Evolutionary conservation across 2,113 vertebrate species (phyloP).

Genomic region (Tylochromis polylepis): DNA sequence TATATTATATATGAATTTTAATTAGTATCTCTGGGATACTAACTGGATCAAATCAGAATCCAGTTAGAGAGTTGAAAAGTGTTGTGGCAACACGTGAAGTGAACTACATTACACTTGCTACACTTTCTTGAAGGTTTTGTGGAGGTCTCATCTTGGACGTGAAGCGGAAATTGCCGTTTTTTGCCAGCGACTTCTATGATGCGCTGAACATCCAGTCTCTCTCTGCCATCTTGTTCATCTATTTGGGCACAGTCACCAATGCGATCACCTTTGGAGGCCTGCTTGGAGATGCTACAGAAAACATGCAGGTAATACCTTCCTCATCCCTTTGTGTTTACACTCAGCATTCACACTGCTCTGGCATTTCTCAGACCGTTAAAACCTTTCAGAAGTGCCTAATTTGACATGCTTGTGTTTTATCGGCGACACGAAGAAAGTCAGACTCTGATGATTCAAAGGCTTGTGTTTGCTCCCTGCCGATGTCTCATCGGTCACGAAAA

Average conservation of each 20-base stretch:
- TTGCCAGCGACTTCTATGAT: conserved; percentile 93
- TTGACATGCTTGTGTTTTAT: not conserved
- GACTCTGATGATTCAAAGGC: not conserved
- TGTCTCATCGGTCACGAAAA: not conserved
- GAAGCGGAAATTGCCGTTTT: conserved; percentile 93
- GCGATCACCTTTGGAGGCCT: conserved; percentile 97
- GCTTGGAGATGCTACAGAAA: conserved; percentile 94
- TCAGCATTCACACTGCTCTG: not conserved
- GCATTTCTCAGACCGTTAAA: not conserved
- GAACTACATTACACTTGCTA: not conserved
- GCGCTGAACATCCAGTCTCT: conserved; percentile 93
- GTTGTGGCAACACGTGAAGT: fast-evolving
- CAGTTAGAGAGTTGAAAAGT: too few relatives aligned
- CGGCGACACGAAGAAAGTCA: not conserved
- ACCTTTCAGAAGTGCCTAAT: not conserved
- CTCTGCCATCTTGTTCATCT: conserved; percentile 95
- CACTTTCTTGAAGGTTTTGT: conserved; percentile 80
- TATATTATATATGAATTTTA: too few relatives aligned
- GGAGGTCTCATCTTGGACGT: conserved; percentile 92
- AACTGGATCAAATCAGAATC: too few relatives aligned
- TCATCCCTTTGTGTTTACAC: not conserved
- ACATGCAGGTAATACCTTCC: conserved; percentile 86
- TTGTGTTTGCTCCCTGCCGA: not conserved
- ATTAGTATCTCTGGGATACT: too few relatives aligned
- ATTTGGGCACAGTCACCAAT: conserved; percentile 95